phyloP scores from a whole-genome alignment of 2,797 vertebrate species.

The Merluccius polli region DNA sequence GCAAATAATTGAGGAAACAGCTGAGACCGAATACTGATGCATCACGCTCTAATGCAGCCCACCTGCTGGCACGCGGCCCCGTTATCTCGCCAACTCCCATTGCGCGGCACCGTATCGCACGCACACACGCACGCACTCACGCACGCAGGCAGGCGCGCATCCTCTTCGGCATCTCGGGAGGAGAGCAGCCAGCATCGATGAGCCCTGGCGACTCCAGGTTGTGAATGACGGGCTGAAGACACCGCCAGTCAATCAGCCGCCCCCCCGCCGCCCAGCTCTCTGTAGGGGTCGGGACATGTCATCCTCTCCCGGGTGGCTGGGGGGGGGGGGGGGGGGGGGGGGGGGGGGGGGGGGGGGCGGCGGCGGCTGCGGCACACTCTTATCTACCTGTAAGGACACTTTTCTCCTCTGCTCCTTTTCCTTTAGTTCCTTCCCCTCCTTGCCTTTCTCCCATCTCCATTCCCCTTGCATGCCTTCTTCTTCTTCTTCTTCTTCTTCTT shows the following conservation, averaged over 20 bases:
- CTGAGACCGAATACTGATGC: not conserved
- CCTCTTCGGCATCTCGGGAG: not conserved
- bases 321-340: too few species aligned
- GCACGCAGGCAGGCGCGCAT: too few species aligned
- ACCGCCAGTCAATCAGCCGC: too few species aligned
- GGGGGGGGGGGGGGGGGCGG: too few species aligned
- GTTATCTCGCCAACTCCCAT: not conserved
- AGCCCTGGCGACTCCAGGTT: not conserved
- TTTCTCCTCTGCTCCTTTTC: not conserved
- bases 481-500: slow-evolving; percentile 8
- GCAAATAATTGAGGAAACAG: not conserved
- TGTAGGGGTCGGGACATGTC: not conserved
- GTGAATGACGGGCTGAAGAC: not conserved
- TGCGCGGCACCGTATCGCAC: not conserved
- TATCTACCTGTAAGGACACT: not conserved
- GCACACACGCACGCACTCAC: not conserved
- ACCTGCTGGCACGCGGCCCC: not conserved
- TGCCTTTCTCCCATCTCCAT: not conserved
- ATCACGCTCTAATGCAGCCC: not conserved
- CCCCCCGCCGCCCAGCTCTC: slow-evolving; percentile 4
- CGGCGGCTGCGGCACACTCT: too few species aligned
- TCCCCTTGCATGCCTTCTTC: not conserved
- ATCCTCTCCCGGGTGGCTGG: not conserved
- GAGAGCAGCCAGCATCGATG: too few species aligned
- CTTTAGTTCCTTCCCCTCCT: not conserved